These are phyloP conservation scores for Coregonus suidteri DNA, from an alignment of 2,797 vertebrate genomes.

Conservation along the genomic window DNA sequence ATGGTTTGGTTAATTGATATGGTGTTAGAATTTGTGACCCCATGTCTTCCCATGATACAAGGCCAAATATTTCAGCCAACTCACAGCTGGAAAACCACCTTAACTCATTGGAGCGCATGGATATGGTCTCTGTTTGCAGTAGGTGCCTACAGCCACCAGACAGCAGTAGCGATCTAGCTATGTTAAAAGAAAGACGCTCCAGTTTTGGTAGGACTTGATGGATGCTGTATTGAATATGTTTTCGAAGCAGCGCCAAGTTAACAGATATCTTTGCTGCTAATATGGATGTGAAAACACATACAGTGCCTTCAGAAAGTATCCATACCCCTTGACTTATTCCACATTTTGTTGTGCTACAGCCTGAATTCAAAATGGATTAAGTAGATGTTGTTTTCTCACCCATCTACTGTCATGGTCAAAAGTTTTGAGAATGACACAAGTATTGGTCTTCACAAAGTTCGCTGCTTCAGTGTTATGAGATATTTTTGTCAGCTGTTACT, in stretches of 20 bases:
- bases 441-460: too few species aligned
- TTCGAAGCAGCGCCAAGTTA: background rate
- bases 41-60: background rate
- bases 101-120: background rate
- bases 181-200: background rate
- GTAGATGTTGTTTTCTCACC: too few species aligned
- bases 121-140: background rate
- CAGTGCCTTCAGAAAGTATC: too few species aligned
- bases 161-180: conserved; percentile 29
- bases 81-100: background rate
- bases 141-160: conserved; percentile 47
- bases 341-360: too few species aligned
- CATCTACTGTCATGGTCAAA: too few species aligned
- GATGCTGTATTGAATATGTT: background rate
- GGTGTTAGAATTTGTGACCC: background rate
- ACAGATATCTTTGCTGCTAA: background rate
- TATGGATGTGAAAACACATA: background rate
- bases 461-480: too few species aligned
- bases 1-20: background rate
- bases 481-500: too few species aligned
- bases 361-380: too few species aligned
- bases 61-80: background rate
- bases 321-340: too few species aligned
- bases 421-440: too few species aligned
- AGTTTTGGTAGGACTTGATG: background rate